Evolutionary conservation across 2,797 vertebrate genomes (phyloP), one percentile per base, ranked within the genome.

Genomic region (Steatocranus sp.): DNA sequence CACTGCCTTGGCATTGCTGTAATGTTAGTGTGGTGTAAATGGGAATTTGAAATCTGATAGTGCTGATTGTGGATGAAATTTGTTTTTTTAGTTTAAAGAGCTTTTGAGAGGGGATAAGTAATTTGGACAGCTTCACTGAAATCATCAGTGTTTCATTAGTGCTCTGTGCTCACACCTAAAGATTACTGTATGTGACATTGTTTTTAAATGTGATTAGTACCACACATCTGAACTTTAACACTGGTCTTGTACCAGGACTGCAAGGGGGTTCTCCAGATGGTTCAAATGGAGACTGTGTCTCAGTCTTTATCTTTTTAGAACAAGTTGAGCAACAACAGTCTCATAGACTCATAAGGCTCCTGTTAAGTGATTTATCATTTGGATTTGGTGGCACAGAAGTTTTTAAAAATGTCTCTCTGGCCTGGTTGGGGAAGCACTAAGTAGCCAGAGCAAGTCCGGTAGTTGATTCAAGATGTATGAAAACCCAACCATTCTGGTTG

Each of bases 31-130:
- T 76, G 82, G 83, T 75, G 91, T 36, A 88, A 91, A 93, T 88
- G 89, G 83, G 74, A 84, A 75, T 63, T 58, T 87, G 94, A 91
- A 93, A 94, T 9, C 76, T 5, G 91, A 94, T 91, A 89, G 86
- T 7, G 53, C 87, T 88, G 91, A 90, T 87, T 81, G 76, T 3
- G 15, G 89, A 70, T 94, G 87, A 74, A 36, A 84, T 93, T 87
- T 91, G 83, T 93, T 94, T 90, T 83, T 92, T 83, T 88, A 82
- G 80, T 81, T 76, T 27, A 54, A 41, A 83, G 81, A 85, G 70
- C 10, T 70, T 68, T 61, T 63, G 41, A 30, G 68, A 73, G 68
- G 68, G 17, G 41, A 73, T 30, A 73, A 30, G 25, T 30, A 7
- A 23, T 25, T 38, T 3, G 27, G 43, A 63, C 63, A 66, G 5